These are phyloP conservation scores for Samia ricini DNA, from an alignment of 1,140 invertebrate species.

Conservation along the genomic window DNA sequence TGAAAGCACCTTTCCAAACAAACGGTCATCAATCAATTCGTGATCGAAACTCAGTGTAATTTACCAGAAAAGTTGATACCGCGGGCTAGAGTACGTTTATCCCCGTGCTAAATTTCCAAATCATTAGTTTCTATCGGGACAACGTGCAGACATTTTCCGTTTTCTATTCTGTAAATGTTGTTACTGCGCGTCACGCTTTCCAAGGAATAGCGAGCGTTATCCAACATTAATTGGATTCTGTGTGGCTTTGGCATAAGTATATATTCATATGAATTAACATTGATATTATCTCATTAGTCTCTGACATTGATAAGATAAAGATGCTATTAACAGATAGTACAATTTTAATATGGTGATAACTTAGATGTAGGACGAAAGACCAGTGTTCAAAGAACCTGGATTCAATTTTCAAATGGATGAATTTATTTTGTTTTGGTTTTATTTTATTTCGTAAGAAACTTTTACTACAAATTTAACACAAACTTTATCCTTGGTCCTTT, in stretches of 20 bases:
- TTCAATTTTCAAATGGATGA: too few species aligned
- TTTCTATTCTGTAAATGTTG: constrained; percentile 2
- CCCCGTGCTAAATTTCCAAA: neutral
- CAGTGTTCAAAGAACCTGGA: too few species aligned
- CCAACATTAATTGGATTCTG: neutral
- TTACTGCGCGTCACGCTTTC: neutral
- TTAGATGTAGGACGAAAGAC: too few species aligned
- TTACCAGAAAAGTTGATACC: constrained; percentile 7
- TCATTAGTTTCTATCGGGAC: neutral
- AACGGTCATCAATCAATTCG: constrained; percentile 4
- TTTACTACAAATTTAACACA: too few species aligned
- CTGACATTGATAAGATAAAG: too few species aligned
- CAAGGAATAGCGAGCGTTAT: neutral
- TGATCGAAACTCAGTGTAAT: neutral
- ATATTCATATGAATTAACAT: neutral
- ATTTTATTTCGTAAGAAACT: too few species aligned
- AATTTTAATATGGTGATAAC: too few species aligned
- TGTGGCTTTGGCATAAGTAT: neutral
- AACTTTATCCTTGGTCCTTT: too few species aligned
- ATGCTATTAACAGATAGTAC: too few species aligned
- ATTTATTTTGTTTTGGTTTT: too few species aligned
- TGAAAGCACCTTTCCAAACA: constrained; percentile 1
- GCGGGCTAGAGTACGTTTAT: neutral
- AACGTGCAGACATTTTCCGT: neutral
- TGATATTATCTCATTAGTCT: too few species aligned